Evolutionary conservation across 1,140 invertebrate genomes (phyloP), one percentile per base, ranked within the genome.

Genomic region (Magallana angulata): DNA sequence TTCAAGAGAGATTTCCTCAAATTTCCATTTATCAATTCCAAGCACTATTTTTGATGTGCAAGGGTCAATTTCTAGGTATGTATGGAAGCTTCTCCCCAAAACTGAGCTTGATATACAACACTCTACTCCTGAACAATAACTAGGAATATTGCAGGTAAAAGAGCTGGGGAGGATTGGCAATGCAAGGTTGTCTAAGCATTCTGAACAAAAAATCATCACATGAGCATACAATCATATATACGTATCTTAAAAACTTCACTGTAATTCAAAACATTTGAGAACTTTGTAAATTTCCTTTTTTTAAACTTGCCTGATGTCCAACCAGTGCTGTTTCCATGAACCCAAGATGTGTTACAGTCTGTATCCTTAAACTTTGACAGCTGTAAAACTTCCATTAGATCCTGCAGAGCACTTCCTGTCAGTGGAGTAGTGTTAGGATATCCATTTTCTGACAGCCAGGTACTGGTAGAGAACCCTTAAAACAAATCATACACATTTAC

Each of bases 51-150:
- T 71, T 57, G 56, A 36, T 48, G 87, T 62, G 57, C 87, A 88
- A 9, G 64, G 18, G 30, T 88, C 68, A 18, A 88, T 59, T 5
- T 57, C 7, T 1, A 84, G 48, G 12, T 58, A 71, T 3, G 87
- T 58, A 30, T 81, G 62, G 68, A 88, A 84, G 36, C 56, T 80
- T 84, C 87, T 82, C 1, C 36, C 24, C 18, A 88, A 24, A 36
- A 11, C 30, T 14, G 62, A 57, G 30, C 59, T 57, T 7, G 58
- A 16, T 14, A 87, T n/a, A 90, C 90, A 91, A 68, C 90, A 91
- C 6, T 80, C 58, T 1, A 91, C 68, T 7, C 85, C 89, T 64
- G 82, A 62, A 87, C 88, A 89, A 16, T 60, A 16, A 57, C 83
- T 58, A 30, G 58, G 57, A 24, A 89, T 64, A 18, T 86, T 64